These are phyloP conservation scores for Pachycephala philippinensis DNA, from an alignment of 2,113 vertebrate species.

Conservation along the genomic window DNA sequence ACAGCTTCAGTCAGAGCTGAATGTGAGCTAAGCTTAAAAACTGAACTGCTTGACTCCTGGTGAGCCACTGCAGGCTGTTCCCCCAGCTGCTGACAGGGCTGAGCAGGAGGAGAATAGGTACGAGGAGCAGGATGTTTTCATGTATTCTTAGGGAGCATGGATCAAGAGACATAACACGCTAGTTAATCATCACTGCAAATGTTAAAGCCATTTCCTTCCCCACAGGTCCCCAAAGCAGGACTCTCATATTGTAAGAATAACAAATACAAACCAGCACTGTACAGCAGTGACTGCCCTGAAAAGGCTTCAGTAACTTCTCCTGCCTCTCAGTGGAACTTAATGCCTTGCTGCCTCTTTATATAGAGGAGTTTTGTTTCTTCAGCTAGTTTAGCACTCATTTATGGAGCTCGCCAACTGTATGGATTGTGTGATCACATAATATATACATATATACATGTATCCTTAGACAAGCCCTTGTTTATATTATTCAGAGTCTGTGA, in stretches of 20 bases:
- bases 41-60: neutral
- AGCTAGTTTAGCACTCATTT: neutral
- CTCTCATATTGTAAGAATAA: slow-evolving; percentile 19
- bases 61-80: neutral
- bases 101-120: neutral
- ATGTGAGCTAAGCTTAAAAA: neutral
- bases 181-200: slow-evolving; percentile 41
- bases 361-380: neutral
- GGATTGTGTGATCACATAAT: neutral
- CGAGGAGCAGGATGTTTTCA: slow-evolving; percentile 4
- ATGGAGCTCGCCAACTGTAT: neutral
- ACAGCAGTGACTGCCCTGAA: neutral
- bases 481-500: neutral
- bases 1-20: neutral
- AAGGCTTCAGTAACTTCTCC: neutral
- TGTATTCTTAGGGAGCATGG: neutral
- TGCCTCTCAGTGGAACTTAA: neutral
- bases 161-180: slow-evolving; percentile 14
- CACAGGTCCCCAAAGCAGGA: slow-evolving; percentile 4
- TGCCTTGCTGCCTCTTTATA: neutral
- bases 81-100: neutral
- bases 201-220: slow-evolving; percentile 51
- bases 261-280: slow-evolving; percentile 7
- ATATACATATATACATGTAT: neutral
- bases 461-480: neutral